Percentiles rank a stretch among this genome's conserved stretches.
phyloP scores from a whole-genome alignment of 2,888 invertebrate genomes.

The Nephrocerus scutellatus region DNA sequence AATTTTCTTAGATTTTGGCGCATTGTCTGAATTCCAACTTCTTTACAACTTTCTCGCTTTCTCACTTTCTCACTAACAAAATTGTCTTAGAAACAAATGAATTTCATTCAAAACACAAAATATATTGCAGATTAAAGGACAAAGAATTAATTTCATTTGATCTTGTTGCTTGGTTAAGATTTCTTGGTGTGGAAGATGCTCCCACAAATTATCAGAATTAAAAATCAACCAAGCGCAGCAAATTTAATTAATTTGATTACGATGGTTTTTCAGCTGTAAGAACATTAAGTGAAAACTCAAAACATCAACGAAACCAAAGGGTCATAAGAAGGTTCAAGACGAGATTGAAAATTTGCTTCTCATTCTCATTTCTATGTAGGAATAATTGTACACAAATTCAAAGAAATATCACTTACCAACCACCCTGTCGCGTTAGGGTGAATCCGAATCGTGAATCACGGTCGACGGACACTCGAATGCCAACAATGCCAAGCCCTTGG shows the following conservation, averaged over 20 bases:
- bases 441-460: slow-evolving; percentile 91
- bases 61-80: too few relatives aligned
- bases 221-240: slow-evolving; percentile 21
- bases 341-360: not conserved
- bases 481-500: slow-evolving; percentile 92
- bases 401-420: slow-evolving; percentile 68
- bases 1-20: too few relatives aligned
- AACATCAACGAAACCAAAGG: not conserved
- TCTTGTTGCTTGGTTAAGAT: too few relatives aligned
- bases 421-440: slow-evolving; percentile 85
- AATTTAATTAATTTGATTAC: slow-evolving; percentile 23
- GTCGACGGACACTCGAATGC: slow-evolving; percentile 94
- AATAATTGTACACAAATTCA: not conserved
- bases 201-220: slow-evolving; percentile 20
- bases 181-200: too few relatives aligned
- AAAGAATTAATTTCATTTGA: too few relatives aligned
- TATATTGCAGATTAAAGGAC: too few relatives aligned
- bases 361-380: not conserved
- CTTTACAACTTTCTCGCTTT: too few relatives aligned
- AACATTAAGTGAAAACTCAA: not conserved
- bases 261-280: not conserved
- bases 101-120: too few relatives aligned
- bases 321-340: not conserved
- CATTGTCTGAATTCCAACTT: too few relatives aligned
- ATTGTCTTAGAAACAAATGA: too few relatives aligned